Percentiles rank a stretch among this genome's conserved stretches.
These are phyloP conservation scores for Diplodus puntazzo DNA, from an alignment of 2,797 vertebrate species.

Conservation along the genomic window DNA sequence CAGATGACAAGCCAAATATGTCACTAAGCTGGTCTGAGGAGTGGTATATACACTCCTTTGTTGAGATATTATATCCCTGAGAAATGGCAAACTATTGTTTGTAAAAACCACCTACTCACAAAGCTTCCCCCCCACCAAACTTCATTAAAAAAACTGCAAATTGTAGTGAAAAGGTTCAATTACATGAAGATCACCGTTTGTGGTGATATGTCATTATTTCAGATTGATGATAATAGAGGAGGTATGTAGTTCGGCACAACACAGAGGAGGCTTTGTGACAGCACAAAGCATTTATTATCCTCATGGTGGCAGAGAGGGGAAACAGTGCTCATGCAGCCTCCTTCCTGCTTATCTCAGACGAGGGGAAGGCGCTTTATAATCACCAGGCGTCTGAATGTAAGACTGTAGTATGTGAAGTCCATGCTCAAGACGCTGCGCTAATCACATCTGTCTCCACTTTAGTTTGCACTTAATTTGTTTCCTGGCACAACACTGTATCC, in stretches of 20 bases:
- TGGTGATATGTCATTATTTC: slow-evolving; percentile 64
- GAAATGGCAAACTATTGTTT: slow-evolving; percentile 61
- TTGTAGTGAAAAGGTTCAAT: slow-evolving; percentile 53
- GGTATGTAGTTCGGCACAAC: slow-evolving; percentile 50
- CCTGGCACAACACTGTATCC: not conserved
- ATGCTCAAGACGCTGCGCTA: slow-evolving; percentile 37
- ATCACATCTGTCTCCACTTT: slow-evolving; percentile 41
- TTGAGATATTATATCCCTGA: slow-evolving; percentile 58
- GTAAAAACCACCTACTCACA: slow-evolving; percentile 12
- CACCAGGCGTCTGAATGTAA: slow-evolving; percentile 64
- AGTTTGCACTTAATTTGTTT: slow-evolving; percentile 24
- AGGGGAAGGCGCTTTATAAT: slow-evolving; percentile 72
- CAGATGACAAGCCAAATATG: slow-evolving; percentile 66
- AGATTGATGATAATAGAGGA: slow-evolving; percentile 64
- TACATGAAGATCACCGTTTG: slow-evolving; percentile 61
- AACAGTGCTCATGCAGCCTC: slow-evolving; percentile 50
- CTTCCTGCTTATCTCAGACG: slow-evolving; percentile 73
- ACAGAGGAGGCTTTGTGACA: slow-evolving; percentile 72
- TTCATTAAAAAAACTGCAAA: slow-evolving; percentile 45
- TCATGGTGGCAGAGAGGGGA: slow-evolving; percentile 48
- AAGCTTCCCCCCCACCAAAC: slow-evolving; percentile 5
- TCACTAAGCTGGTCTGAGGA: slow-evolving; percentile 70
- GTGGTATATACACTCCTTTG: slow-evolving; percentile 29
- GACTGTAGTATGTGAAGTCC: slow-evolving; percentile 38
- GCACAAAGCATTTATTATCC: slow-evolving; percentile 79